A percentile compares a stretch with the other conserved stretches of the same genome.
These are phyloP conservation scores for Dendroctonus valens DNA, from an alignment of 1,140 invertebrate genomes.

Conservation along the genomic window DNA sequence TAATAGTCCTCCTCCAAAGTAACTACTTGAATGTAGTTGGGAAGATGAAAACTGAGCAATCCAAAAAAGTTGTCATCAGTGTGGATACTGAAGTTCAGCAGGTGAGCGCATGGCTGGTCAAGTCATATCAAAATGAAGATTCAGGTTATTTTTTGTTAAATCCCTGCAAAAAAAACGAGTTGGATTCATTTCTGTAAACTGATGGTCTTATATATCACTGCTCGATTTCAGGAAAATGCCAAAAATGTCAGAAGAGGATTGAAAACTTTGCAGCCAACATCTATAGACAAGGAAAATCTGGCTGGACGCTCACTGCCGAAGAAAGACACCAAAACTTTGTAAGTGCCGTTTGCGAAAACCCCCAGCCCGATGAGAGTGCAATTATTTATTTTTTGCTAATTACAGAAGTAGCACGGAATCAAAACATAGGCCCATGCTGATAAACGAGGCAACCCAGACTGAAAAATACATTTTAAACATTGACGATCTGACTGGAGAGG, in stretches of 20 bases:
- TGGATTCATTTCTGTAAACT: not conserved
- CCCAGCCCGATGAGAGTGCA: not conserved
- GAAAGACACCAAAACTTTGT: slow-evolving; percentile 40
- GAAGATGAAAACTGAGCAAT: slow-evolving; percentile 40
- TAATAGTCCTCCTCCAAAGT: too few species aligned
- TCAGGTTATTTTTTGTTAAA: not conserved
- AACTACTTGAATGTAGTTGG: too few species aligned
- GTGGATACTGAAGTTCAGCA: slow-evolving; percentile 52
- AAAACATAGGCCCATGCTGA: slow-evolving; percentile 29
- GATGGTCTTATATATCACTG: not conserved
- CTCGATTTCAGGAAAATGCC: slow-evolving; percentile 49
- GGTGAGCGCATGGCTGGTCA: slow-evolving; percentile 36
- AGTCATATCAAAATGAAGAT: slow-evolving; percentile 4
- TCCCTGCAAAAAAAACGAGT: too few species aligned
- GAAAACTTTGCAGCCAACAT: slow-evolving; percentile 61
- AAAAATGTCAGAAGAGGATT: slow-evolving; percentile 58
- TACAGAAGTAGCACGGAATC: not conserved
- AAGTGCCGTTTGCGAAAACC: slow-evolving; percentile 20
- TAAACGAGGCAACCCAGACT: slow-evolving; percentile 57
- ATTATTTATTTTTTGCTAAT: not conserved
- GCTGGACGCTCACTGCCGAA: slow-evolving; percentile 52
- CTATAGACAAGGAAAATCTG: slow-evolving; percentile 64
- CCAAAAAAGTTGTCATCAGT: slow-evolving; percentile 52
- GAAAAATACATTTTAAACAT: slow-evolving; percentile 54
- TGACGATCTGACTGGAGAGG: slow-evolving; percentile 63